phyloP scores from a whole-genome alignment of 2,888 invertebrate genomes.

The Schrankia costaestrigalis region DNA sequence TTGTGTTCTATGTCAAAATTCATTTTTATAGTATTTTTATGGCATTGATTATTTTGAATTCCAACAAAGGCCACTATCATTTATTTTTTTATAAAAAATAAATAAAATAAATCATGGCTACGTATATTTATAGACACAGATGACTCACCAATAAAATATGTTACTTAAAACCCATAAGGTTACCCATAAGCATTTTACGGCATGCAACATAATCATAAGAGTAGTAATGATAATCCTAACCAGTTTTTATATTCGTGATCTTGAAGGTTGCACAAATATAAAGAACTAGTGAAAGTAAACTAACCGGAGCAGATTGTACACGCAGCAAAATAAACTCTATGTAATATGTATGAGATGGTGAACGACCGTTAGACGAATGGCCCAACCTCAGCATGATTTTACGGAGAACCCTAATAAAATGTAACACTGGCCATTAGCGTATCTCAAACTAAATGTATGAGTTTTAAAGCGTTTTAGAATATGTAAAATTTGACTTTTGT shows the following conservation, averaged over 20 bases:
- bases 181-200: slow-evolving; percentile 14
- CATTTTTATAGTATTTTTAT: too few relatives aligned
- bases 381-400: slow-evolving; percentile 24
- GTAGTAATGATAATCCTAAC: slow-evolving; percentile 35
- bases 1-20: too few relatives aligned
- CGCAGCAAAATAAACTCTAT: slow-evolving; percentile 27
- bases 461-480: too few relatives aligned
- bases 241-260: slow-evolving; percentile 38
- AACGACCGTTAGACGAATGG: slow-evolving; percentile 24
- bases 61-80: too few relatives aligned
- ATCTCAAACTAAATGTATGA: slow-evolving; percentile 10
- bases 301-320: slow-evolving; percentile 26
- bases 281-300: slow-evolving; percentile 47
- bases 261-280: slow-evolving; percentile 44
- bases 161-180: slow-evolving; percentile 3
- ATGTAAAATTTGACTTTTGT: too few relatives aligned
- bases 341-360: slow-evolving; percentile 23
- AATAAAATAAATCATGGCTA: too few relatives aligned
- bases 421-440: slow-evolving; percentile 11
- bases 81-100: too few relatives aligned
- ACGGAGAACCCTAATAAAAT: slow-evolving; percentile 23
- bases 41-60: too few relatives aligned
- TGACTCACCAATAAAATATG: too few relatives aligned
- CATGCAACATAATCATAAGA: slow-evolving; percentile 26
- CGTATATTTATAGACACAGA: too few relatives aligned